Percentiles rank a stretch among this genome's conserved stretches.
phyloP scores from a whole-genome alignment of 2,113 vertebrate genomes.

The Recurvirostra avosetta region DNA sequence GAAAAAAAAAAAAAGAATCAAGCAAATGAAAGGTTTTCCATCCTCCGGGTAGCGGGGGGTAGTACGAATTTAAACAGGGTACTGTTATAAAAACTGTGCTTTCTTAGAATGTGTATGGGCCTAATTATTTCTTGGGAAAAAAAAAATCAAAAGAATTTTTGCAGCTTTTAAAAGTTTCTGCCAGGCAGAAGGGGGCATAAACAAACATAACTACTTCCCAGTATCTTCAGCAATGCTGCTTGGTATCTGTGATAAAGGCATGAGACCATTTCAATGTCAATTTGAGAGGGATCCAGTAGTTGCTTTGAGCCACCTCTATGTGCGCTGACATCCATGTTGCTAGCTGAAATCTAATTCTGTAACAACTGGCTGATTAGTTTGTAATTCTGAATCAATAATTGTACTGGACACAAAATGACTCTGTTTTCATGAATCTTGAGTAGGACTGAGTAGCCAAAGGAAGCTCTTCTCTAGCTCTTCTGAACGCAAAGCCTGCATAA shows the following conservation, averaged over 20 bases:
- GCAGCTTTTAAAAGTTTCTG: conserved; percentile 7
- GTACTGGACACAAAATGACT: not conserved
- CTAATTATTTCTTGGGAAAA: not conserved
- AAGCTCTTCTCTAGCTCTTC: not conserved
- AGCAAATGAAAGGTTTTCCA: not conserved
- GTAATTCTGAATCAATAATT: not conserved
- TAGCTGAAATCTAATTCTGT: not conserved
- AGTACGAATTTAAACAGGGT: not conserved
- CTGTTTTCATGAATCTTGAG: not conserved
- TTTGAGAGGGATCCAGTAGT: not conserved
- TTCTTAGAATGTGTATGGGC: not conserved
- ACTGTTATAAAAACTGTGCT: not conserved
- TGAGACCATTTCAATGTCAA: not conserved
- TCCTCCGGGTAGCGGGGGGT: not conserved
- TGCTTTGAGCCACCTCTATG: not conserved
- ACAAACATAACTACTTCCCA: not conserved
- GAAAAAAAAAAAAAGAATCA: not conserved
- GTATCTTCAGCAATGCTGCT: not conserved
- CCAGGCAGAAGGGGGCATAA: not conserved
- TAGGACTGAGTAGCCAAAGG: not conserved
- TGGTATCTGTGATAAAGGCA: not conserved
- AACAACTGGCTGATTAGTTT: not conserved
- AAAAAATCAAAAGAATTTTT: not conserved
- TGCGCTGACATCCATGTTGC: not conserved
- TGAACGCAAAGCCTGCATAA: not conserved